Conservation (phyloP, 2,888 invertebrate species). For the Brachyptera putata region DNA sequence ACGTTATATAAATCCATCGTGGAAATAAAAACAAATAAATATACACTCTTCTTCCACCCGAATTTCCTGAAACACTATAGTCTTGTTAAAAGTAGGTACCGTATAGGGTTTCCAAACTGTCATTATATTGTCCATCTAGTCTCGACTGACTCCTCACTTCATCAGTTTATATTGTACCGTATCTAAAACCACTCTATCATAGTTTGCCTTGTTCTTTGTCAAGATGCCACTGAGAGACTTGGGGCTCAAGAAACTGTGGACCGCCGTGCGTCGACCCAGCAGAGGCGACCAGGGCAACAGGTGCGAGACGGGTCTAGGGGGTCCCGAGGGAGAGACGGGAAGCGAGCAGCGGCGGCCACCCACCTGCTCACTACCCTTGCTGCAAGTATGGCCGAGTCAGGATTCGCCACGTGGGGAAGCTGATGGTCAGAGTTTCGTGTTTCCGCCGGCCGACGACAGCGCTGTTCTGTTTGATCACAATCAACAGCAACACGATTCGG, state of each 20-base stretch:
- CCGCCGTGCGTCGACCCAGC: constrained; percentile 32
- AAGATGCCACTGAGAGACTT: constrained; percentile 48
- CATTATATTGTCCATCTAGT: too few species aligned
- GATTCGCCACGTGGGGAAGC: constrained; percentile 66
- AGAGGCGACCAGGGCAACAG: constrained; percentile 30
- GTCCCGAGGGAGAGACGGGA: constrained; percentile 13
- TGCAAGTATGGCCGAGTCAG: constrained; percentile 63
- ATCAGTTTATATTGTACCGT: too few species aligned
- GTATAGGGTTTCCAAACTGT: too few species aligned
- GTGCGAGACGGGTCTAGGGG: constrained; percentile 27
- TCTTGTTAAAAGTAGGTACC: too few species aligned
- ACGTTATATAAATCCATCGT: too few species aligned
- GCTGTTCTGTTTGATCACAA: background rate
- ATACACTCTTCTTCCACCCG: too few species aligned
- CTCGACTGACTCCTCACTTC: too few species aligned
- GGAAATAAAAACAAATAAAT: too few species aligned
- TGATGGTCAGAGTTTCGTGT: constrained; percentile 58
- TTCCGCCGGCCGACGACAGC: constrained; percentile 49
- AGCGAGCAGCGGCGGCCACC: constrained; percentile 21
- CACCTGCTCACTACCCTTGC: constrained; percentile 42
- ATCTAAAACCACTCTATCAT: too few species aligned
- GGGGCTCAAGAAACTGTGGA: constrained; percentile 44
- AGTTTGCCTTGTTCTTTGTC: background rate
- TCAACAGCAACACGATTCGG: constrained; percentile 53
- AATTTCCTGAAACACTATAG: too few species aligned